phyloP scores from a whole-genome alignment of 2,797 vertebrate genomes.

The Thamnophis elegans region DNA sequence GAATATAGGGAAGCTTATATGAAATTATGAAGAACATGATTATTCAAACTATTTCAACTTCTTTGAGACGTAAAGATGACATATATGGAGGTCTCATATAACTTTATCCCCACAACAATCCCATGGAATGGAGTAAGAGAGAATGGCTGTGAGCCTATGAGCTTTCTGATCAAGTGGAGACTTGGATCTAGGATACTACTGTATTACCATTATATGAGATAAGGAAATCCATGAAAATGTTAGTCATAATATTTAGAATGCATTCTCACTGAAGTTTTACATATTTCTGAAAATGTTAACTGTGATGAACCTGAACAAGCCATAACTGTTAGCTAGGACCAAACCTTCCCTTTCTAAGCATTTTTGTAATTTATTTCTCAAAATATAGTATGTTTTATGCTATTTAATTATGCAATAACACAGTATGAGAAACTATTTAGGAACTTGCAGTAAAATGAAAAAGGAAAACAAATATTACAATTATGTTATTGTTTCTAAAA shows the following conservation, averaged over 20 bases:
- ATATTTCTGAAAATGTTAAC: background rate
- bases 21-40: background rate
- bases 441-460: background rate
- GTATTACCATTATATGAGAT: background rate
- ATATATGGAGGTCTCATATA: no score
- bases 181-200: no score
- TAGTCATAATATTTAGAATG: background rate
- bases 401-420: background rate
- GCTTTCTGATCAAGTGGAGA: no score
- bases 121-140: no score
- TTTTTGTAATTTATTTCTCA: no score
- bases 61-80: no score
- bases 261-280: rapidly evolving
- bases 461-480: background rate
- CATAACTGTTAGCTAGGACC: background rate
- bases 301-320: background rate
- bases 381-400: no score
- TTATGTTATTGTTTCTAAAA: no score
- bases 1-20: rapidly evolving
- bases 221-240: slow-evolving; percentile 17
- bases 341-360: no score
- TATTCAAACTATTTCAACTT: no score
- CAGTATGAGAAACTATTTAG: background rate
- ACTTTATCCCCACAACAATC: no score
- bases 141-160: no score